Base-by-base conservation (phyloP, 1,140 invertebrate species). In the Aporrectodea caliginosa region DNA sequence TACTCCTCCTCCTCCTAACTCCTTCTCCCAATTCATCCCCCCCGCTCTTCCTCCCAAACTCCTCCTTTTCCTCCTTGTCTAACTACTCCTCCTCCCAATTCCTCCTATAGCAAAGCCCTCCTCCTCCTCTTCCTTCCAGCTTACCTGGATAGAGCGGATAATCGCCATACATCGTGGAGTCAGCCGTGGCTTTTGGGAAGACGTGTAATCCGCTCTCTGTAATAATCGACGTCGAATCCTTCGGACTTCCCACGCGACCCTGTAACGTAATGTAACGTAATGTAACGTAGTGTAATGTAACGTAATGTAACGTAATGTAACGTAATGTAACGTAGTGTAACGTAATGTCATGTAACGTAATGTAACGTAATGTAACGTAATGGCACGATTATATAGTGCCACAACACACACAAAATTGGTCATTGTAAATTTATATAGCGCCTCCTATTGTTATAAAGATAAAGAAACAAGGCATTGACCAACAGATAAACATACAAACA, bases 291-390 rank as follows among this genome's bases (percentile, higher is more conserved):
- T 72, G 70, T 27, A 14, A 27, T 72, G 70, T 14, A 27, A 72
- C n/a, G 58, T 68, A n/a, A 68, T 68, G 58, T 68, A 68, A 68
- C n/a, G 58, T 68, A 68, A 68, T 68, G 58, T 68, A 68, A 68
- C n/a, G 58, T 68, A 68, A 68, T 68, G n/a, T 68, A 68, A 68
- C n/a, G 58, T 68, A 68, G n/a, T 68, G n/a, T 68, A 68, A 68
- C n/a, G 58, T 68, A 68, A 68, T 68, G n/a, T 68, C 14, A 68
- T 68, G n/a, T 68, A 68, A 68, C n/a, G 58, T 68, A 27, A 72
- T 72, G 31, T 27, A 72, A 72, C 6, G 6, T 27, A 72, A 72
- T 72, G 27, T 14, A 72, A 72, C 6, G 27, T 14, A 72, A 27
- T 72, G 12, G 70, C 70, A 72, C 31, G 27, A 14, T 14, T 72